Conservation (phyloP, 2,797 vertebrate genomes). For the Lacerta agilis region DNA sequence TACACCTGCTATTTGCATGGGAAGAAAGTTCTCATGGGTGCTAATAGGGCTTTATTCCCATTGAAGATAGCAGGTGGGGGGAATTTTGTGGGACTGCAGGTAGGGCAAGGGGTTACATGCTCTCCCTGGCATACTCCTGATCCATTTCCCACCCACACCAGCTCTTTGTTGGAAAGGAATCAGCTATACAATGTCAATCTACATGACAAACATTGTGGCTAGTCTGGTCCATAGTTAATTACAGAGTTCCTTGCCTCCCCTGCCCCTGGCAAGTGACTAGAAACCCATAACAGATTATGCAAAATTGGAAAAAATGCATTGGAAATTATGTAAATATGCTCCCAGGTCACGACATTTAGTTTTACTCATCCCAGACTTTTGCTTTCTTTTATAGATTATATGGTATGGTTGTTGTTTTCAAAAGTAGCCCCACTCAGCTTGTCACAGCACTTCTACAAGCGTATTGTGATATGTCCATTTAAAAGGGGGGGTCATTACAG, state of each 20-base stretch:
- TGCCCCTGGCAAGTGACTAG: background rate
- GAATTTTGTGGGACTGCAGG: background rate
- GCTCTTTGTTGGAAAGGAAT: background rate
- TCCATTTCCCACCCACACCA: background rate
- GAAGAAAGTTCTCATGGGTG: background rate
- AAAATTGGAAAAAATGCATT: too few relatives aligned
- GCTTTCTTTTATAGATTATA: background rate
- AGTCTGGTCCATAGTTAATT: background rate
- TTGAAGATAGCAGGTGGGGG: background rate
- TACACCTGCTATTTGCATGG: background rate
- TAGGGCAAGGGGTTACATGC: background rate
- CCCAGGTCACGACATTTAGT: background rate
- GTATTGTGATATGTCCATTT: background rate
- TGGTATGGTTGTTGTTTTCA: background rate
- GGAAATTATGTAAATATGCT: background rate
- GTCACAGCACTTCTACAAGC: background rate
- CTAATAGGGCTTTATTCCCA: background rate
- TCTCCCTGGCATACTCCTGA: background rate
- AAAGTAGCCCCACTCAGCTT: background rate
- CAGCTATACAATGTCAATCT: background rate
- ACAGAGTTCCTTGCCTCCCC: background rate
- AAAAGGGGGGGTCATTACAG: too few relatives aligned
- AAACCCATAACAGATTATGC: background rate
- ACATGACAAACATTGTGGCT: background rate
- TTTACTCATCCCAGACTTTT: too few relatives aligned